Evolutionary conservation across 2,888 invertebrate genomes (phyloP), one percentile per base, ranked within the genome.

Genomic region (Scaptomyza tumidula): DNA sequence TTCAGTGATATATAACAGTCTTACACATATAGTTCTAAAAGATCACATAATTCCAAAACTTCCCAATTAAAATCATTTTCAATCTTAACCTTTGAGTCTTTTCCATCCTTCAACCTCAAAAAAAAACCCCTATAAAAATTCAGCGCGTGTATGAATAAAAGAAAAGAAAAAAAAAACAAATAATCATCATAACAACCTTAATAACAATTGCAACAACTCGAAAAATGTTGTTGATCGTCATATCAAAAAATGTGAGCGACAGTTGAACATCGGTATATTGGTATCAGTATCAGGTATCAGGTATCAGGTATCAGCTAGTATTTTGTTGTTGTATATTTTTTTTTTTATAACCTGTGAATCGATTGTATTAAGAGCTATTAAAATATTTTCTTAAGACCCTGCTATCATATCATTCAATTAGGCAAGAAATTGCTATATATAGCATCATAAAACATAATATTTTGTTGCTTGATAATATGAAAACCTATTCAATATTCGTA

Each of bases 321-420:
- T 6, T 39, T 39, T 9, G 6, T 16, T 1, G 7, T 14, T 14
- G 6, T 37, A 0, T 39, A 2, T 14, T 39, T 39, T 14, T 7
- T 7, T 33, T 62, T 84, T 86, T 84, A 84, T 75, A 71, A 68
- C 78, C 78, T 86, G 80, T 67, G 83, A 84, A 84, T 84, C 86
- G 83, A 84, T 84, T 84, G 86, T 83, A 84, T 84, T 84, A 86
- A 83, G 70, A 84, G 83, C 86, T 75, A 84, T 84, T 84, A 84
- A 84, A 86, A 84, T 86, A 83, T 83, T 83, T 86, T 86, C 75
- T 80, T 78, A 84, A 41, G 41, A 62, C 74, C 67, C 33, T 75
- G 76, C 86, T 86, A 86, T 84, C 83, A 84, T 84, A 83, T 84
- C 83, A 84, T 84, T 84, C 83, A 86, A 84, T 84, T 84, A 86